phyloP scores from a whole-genome alignment of 1,140 invertebrate species.

The Drosophila seguyi region DNA sequence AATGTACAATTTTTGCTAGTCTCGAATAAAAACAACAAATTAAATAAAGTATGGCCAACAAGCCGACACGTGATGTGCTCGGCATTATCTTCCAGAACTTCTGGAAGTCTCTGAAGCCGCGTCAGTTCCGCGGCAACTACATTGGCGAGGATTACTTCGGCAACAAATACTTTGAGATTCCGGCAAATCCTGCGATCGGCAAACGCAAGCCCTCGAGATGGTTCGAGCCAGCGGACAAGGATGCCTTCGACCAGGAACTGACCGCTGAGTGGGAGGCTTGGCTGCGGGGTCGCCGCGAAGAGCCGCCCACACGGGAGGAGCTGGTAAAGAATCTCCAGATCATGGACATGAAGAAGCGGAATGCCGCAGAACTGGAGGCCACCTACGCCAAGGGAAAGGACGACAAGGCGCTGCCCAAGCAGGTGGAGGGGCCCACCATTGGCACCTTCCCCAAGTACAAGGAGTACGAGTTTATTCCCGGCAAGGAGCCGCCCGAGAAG shows the following conservation, averaged over 20 bases:
- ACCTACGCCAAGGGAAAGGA: conserved; percentile 84
- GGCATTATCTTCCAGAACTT: conserved; percentile 87
- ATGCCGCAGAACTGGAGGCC: conserved; percentile 89
- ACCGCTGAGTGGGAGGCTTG: conserved; percentile 94
- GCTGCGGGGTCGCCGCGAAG: conserved; percentile 87
- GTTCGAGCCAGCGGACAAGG: conserved; percentile 89
- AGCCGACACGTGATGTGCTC: conserved; percentile 85
- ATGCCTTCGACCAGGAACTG: conserved; percentile 89
- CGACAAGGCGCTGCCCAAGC: conserved; percentile 75
- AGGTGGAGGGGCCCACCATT: conserved; percentile 71
- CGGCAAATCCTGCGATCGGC: conserved; percentile 87
- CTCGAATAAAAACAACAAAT: conserved; percentile 37
- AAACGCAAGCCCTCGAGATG: conserved; percentile 88
- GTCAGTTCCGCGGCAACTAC: conserved; percentile 86
- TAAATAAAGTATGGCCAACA: conserved; percentile 66
- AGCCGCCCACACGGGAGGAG: conserved; percentile 91
- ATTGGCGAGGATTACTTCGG: conserved; percentile 91
- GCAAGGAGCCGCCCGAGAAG: conserved; percentile 66
- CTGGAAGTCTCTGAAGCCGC: conserved; percentile 87
- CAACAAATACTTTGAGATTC: conserved; percentile 93
- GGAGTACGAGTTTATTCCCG: conserved; percentile 83
- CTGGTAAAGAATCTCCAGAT: conserved; percentile 89
- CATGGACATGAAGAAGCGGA: conserved; percentile 90
- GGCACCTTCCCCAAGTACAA: conserved; percentile 81
- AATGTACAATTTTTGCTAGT: conserved; percentile 4